Evolutionary conservation across 2,888 invertebrate species (phyloP), one percentile per base, ranked within the genome.

Genomic region (Cephus pulcher): DNA sequence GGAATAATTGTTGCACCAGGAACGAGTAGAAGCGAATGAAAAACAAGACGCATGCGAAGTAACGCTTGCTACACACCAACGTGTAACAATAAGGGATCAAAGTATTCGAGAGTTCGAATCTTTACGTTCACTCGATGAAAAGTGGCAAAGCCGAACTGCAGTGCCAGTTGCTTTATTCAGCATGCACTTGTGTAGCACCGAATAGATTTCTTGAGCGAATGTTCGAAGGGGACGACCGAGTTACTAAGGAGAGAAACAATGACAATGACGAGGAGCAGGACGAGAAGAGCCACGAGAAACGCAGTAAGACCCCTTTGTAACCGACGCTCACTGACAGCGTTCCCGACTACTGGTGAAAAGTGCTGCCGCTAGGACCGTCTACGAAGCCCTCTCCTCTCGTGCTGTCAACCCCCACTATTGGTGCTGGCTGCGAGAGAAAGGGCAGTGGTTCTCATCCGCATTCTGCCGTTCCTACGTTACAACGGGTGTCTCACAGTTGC

Each of bases 361-460:
- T 83, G 83, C 85, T 86, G 81, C 83, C 82, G 84, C 85, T 79
- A 84, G 83, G 85, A 83, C 82, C 83, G 81, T 85, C 78, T 78
- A 82, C 32, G 74, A 80, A 81, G 82, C 84, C 85, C 84, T 82
- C 86, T 80, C 73, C 80, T 71, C 73, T 69, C 76, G 69, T 32
- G 4, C 69, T 69, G 30, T 33, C 76, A 77, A 76, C 78, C 71
- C 75, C 85, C 83, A 84, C 87, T 80, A 82, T 82, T 81, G 81
- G 74, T 78, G 23, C 71, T 78, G 80, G 78, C 80, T 82, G 85
- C 82, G 86, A 90, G 90, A 90, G 90, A 90, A 90, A 90, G 90
- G 90, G 84, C 88, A 89, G 90, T 77, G 90, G 87, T 85, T 88
- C 89, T 90, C 90, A 89, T 79, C 56, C 81, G 76, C 77, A 69